Evolutionary conservation across 2,888 invertebrate species (phyloP).

Genomic region (Thecocarcelia acutangulata): DNA sequence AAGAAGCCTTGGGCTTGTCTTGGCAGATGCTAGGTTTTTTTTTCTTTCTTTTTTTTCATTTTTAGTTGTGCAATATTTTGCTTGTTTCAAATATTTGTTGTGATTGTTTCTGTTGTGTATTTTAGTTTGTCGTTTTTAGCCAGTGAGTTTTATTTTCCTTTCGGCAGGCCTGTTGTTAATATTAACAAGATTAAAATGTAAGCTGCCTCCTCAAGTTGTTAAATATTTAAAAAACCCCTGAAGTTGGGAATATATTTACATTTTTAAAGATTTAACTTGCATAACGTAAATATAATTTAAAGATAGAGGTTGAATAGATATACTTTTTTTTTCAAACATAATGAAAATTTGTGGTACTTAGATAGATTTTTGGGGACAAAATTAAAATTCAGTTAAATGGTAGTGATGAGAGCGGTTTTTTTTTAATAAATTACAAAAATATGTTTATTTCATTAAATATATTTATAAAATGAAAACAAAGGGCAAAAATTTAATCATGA

Average conservation of each 20-base stretch:
- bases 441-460: too few relatives aligned
- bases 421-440: too few relatives aligned
- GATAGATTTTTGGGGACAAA: too few relatives aligned
- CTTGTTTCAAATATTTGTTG: constrained; percentile 37
- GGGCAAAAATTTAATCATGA: too few relatives aligned
- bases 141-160: constrained; percentile 30
- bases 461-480: too few relatives aligned
- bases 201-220: constrained; percentile 11
- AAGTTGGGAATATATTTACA: constrained; percentile 14
- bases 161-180: constrained; percentile 40
- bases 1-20: constrained; percentile 31
- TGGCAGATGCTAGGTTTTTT: constrained; percentile 33
- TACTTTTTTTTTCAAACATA: not conserved
- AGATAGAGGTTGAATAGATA: not conserved
- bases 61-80: too few relatives aligned
- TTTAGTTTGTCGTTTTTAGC: constrained; percentile 28
- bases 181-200: constrained; percentile 48
- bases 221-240: constrained; percentile 1
- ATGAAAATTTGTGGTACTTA: constrained; percentile 3
- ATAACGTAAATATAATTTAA: not conserved
- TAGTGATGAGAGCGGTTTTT: too few relatives aligned
- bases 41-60: not conserved
- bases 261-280: constrained; percentile 19
- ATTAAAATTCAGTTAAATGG: too few relatives aligned
- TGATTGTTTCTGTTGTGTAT: constrained; percentile 35